Percentiles rank a stretch among this genome's conserved stretches.
Conservation (phyloP, 2,888 invertebrate genomes). For the Nyleta sp. region DNA sequence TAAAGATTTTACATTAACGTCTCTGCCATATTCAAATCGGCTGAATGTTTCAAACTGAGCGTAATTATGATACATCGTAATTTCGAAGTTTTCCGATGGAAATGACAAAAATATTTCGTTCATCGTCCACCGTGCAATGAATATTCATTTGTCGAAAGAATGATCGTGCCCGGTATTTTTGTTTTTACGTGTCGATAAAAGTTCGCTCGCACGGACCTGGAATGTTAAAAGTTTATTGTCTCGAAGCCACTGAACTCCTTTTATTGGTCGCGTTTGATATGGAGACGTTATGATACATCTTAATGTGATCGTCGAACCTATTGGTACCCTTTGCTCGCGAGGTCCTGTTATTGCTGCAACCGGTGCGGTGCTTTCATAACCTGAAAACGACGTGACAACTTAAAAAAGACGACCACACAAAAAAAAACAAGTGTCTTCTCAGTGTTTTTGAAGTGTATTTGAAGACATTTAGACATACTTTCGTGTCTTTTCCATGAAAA, state of each 20-base stretch:
- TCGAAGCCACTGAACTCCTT: conserved; percentile 84
- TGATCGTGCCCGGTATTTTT: conserved; percentile 18
- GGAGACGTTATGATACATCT: conserved; percentile 84
- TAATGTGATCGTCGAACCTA: conserved; percentile 84
- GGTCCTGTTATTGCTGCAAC: conserved; percentile 84
- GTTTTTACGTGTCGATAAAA: conserved; percentile 56
- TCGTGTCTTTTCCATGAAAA: too few relatives aligned
- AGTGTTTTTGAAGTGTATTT: too few relatives aligned
- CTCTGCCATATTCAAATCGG: too few relatives aligned
- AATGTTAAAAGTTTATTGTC: conserved; percentile 84
- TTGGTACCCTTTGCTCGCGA: conserved; percentile 83
- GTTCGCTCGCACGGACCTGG: conserved; percentile 80
- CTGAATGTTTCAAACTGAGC: too few relatives aligned
- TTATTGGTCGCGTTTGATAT: conserved; percentile 80
- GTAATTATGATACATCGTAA: too few relatives aligned
- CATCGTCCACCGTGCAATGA: too few relatives aligned
- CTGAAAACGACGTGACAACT: conserved; percentile 74
- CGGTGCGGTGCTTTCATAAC: conserved; percentile 81
- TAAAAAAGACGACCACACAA: conserved; percentile 42
- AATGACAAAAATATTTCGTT: too few relatives aligned
- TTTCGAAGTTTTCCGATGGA: too few relatives aligned
- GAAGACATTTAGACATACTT: too few relatives aligned
- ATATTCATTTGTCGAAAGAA: conserved; percentile 18
- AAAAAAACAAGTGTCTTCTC: too few relatives aligned
- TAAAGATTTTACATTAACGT: too few relatives aligned